Evolutionary conservation across 2,888 invertebrate genomes (phyloP), one percentile per base, ranked within the genome.

Genomic region (Caenorhabditis becei): DNA sequence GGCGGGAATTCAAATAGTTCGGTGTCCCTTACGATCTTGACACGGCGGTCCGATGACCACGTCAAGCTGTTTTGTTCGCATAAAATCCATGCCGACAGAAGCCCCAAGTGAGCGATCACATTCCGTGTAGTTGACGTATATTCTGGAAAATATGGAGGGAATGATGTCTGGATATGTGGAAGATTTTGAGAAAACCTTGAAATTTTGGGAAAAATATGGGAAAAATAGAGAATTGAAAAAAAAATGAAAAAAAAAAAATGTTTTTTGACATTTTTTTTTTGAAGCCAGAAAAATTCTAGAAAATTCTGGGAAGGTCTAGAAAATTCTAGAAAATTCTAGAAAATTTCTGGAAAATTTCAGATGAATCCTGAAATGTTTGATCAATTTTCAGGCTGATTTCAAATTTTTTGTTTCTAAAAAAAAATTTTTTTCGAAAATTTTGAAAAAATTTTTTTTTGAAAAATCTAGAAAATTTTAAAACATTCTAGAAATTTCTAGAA

Each of bases 41-140:
- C 88, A 88, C 1, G 88, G 87, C 3, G 88, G 75, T 16, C 85
- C 87, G 24, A 88, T 80, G 14, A 88, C 59, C 2, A 78, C 83
- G 63, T 88, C 86, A 16, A 86, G 51, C 11, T 58, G 41, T 23
- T 82, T 53, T 5, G 77, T 63, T 10, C 65, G 41, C 70, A 88
- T 83, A 51, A 88, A 77, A 28, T 88, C 83, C 35, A 83, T 71
- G 1, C 79, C 83, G 23, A 80, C 72, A 0, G 70, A 63, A 14
- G 72, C 83, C 10, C 79, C 80, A 1, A 65, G 37, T 11, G 66
- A 35, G 7, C 75, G 28, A 58, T 78, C 75, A 18, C 83, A 83
- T 44, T 80, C 83, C 2, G 83, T 83, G 58, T 80, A 83, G 69
- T 83, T 83, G 2, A 83, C 77, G 47, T 24, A 37, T 44, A 83